Evolutionary conservation across 2,113 vertebrate genomes (phyloP), one percentile per base, ranked within the genome.

Genomic region (Sinocyclocheilus rhinocerous): DNA sequence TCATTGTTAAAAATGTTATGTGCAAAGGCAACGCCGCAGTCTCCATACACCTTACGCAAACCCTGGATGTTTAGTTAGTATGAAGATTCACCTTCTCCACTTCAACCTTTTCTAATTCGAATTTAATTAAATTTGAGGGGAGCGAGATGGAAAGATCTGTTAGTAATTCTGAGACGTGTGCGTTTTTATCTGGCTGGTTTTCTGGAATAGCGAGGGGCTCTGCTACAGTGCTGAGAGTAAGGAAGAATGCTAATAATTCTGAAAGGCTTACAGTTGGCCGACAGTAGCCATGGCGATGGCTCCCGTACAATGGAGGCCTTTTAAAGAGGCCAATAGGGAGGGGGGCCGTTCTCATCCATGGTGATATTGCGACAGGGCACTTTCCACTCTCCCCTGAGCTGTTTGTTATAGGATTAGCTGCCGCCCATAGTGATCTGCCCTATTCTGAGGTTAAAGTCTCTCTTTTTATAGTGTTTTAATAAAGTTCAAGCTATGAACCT

Each of bases 181-280:
- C 0, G 83, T 57, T 70, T 75, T 86, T 84, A 73, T 80, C 84
- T 45, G 85, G 87, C 82, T 82, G 86, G 90, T 91, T 91, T 92
- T 90, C 91, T 88, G 86, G 85, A 88, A 88, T 93, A 93, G 89
- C 55, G 89, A 92, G 91, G 87, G 86, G 90, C 92, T 94, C 91
- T 93, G 92, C 93, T 93, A 91, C 93, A 93, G 91, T 92, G 90
- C 93, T 89, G 86, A 20, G 91, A 90, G 89, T 86, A 89, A 89
- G 89, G 90, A 96, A 95, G 96, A 97, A 97, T 96, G 96, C 95
- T 95, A 95, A 95, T 96, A 95, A 96, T 95, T 95, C 93, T 92
- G 91, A 91, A 93, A 96, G 94, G 94, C 94, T 96, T 95, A 96
- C 95, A 95, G 96, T 96, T 95, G 91, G 80, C 94, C 91, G 9